Conservation (phyloP, 2,797 vertebrate genomes). For the Lithobates sylvaticus region DNA sequence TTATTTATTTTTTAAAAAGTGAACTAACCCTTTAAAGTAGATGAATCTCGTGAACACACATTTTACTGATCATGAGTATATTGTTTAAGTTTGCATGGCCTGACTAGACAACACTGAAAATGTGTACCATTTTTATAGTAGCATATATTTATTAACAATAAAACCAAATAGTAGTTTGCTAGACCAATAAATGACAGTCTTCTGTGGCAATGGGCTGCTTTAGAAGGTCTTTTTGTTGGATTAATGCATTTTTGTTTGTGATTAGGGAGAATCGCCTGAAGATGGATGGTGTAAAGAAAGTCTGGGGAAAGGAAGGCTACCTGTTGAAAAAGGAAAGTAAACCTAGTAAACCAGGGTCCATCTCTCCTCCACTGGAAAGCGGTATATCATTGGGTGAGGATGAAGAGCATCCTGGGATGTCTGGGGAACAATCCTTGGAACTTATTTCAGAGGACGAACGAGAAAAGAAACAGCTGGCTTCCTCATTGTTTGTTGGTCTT, state of each 20-base stretch:
- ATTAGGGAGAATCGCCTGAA: conserved; percentile 82
- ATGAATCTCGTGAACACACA: no score
- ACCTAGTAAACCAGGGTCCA: conserved; percentile 69
- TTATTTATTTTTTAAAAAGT: no score
- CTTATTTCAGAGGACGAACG: conserved; percentile 77
- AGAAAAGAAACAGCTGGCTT: conserved; percentile 87
- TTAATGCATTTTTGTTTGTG: background rate
- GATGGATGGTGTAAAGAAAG: conserved; percentile 88
- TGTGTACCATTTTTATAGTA: no score
- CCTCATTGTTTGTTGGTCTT: conserved; percentile 90
- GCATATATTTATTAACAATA: no score
- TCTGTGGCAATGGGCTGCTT: background rate
- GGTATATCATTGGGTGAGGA: conserved; percentile 67
- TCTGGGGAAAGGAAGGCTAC: conserved; percentile 96
- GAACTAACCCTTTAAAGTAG: no score
- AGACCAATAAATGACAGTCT: background rate
- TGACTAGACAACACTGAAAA: no score
- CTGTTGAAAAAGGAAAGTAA: conserved; percentile 82
- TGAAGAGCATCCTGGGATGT: conserved; percentile 31
- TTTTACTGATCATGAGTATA: no score
- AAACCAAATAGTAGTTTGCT: background rate
- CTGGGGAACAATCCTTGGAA: conserved; percentile 60
- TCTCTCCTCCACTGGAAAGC: conserved; percentile 68
- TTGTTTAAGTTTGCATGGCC: no score
- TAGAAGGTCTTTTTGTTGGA: background rate